Evolutionary conservation across 2,888 invertebrate species (phyloP), one percentile per base, ranked within the genome.

Genomic region (Caenorhabditis sp.): DNA sequence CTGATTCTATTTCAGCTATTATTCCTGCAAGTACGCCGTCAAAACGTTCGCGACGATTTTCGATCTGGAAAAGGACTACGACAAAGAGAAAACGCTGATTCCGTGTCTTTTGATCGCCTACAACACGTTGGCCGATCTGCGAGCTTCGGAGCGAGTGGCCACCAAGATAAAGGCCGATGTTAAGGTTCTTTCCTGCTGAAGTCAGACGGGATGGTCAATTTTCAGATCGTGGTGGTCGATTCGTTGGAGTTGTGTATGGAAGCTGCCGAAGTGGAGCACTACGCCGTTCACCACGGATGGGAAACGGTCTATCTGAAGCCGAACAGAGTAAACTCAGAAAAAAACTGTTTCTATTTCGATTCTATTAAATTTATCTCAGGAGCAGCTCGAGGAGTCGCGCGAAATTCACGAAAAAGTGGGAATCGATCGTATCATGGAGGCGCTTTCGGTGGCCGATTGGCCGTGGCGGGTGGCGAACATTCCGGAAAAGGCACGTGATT

Each of bases 1-100:
- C n/a, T n/a, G n/a, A n/a, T n/a, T n/a, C n/a, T n/a, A n/a, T 63
- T 66, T 37, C 58, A 66, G 66, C 27, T 66, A 66, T 15, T 68
- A 68, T n/a, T 52, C 43, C 6, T 41, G 58, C 2, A 68, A 68
- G n/a, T 68, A 41, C 45, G 68, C 50, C 1, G 15, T 68, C 20
- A 58, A 68, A 30, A 17, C 7, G 6, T 68, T 59, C 35, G 1
- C 9, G 9, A 35, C 50, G 6, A 8, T 59, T 6, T 1, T 30
- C 0, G 59, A 52, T 7, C n/a, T 68, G 1, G 15, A 7, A 1
- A 17, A 37, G 26, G 58, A 59, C 2, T 52, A 9, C 20, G 22
- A 50, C 3, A 3, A 30, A n/a, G n/a, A 50, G 4, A 35, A 68
- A 3, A n/a, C 32, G 2, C 58, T n/a, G 1, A 41, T 58, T 27